Percentiles rank a stretch among this genome's conserved stretches.
phyloP scores from a whole-genome alignment of 2,797 vertebrate species.

The Eospalax fontanierii region DNA sequence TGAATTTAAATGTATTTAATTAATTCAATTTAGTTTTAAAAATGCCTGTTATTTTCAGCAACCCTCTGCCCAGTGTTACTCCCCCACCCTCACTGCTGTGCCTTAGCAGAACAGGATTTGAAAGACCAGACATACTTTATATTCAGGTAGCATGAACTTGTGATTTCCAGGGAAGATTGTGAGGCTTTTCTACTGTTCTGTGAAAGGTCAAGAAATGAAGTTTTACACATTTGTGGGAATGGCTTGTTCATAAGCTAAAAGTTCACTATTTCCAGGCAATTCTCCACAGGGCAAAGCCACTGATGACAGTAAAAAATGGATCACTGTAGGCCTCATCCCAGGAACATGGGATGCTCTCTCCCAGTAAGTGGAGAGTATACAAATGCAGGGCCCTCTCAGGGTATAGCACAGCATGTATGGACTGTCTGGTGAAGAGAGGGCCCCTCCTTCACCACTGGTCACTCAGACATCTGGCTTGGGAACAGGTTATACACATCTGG shows the following conservation, averaged over 20 bases:
- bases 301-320: not conserved
- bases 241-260: not conserved
- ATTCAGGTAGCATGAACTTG: no score
- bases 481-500: no score
- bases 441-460: not conserved
- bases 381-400: no score
- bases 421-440: not conserved
- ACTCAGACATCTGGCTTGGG: no score
- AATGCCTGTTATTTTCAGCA: no score
- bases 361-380: not conserved
- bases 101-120: no score
- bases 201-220: not conserved
- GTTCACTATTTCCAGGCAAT: not conserved
- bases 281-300: not conserved
- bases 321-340: not conserved
- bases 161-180: no score
- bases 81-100: no score
- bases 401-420: not conserved
- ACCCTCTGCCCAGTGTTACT: no score
- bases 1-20: no score
- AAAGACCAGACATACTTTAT: no score
- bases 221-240: not conserved
- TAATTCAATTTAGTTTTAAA: no score
- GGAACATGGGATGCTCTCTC: not conserved
- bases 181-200: not conserved